Conservation (phyloP, 1,140 invertebrate species). For the Radopholus similis region DNA sequence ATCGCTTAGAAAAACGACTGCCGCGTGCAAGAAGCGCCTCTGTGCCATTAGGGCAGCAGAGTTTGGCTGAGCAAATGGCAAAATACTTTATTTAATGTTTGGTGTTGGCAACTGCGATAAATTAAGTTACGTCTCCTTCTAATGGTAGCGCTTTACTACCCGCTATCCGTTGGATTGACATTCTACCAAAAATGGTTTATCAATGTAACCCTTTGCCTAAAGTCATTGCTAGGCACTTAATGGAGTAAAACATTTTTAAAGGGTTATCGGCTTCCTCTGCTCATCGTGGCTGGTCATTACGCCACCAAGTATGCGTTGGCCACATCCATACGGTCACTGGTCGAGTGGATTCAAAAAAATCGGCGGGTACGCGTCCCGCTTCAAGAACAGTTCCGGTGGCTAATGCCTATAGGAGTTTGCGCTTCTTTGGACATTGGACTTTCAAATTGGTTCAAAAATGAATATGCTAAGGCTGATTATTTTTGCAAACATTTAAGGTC, state of each 20-base stretch:
- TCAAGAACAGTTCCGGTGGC: slow-evolving; percentile 60
- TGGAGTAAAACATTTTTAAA: background rate
- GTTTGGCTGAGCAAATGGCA: no score
- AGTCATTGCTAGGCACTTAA: background rate
- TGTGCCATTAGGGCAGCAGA: no score
- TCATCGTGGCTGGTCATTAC: slow-evolving; percentile 57
- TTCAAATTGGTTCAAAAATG: slow-evolving; percentile 75
- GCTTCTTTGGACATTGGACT: slow-evolving; percentile 92
- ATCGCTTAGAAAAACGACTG: no score
- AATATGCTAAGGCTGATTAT: slow-evolving; percentile 26
- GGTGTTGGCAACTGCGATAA: no score
- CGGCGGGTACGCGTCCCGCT: slow-evolving; percentile 31
- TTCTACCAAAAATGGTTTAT: slow-evolving; percentile 91
- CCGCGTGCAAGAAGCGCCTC: no score
- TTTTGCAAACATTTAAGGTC: slow-evolving; percentile 23
- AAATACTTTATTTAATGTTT: no score
- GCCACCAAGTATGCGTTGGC: slow-evolving; percentile 51
- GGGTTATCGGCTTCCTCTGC: slow-evolving; percentile 52
- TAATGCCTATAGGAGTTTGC: slow-evolving; percentile 74
- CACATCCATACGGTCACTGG: slow-evolving; percentile 22
- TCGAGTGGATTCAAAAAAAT: slow-evolving; percentile 30
- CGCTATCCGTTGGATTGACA: slow-evolving; percentile 85
- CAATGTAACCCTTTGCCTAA: slow-evolving; percentile 67
- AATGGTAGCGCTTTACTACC: slow-evolving; percentile 74
- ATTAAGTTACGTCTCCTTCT: slow-evolving; percentile 42